phyloP scores from a whole-genome alignment of 2,888 invertebrate species.

The Pachymerium ferrugineum region DNA sequence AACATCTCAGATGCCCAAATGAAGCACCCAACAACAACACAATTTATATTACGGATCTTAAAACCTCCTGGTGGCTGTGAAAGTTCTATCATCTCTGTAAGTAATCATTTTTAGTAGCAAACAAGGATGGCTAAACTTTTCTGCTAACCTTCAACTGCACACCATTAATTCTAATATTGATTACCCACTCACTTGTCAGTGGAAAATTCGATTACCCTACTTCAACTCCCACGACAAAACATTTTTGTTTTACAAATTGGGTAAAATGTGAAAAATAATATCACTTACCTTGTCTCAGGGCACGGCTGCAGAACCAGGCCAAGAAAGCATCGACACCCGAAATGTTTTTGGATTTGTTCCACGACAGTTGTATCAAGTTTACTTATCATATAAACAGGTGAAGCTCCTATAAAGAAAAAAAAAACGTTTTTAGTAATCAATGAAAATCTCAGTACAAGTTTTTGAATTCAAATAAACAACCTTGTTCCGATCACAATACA shows the following conservation, averaged over 20 bases:
- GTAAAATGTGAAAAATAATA: neutral
- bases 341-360: neutral
- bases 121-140: too few relatives aligned
- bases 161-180: too few relatives aligned
- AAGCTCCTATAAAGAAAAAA: neutral
- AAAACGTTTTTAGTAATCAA: neutral
- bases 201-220: too few relatives aligned
- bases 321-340: neutral
- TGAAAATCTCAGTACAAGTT: neutral
- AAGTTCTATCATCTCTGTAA: neutral
- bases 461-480: neutral
- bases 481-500: neutral
- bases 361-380: neutral
- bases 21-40: neutral
- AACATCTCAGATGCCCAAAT: neutral
- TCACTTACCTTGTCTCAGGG: neutral
- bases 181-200: too few relatives aligned
- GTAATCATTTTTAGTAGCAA: neutral
- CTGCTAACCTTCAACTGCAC: too few relatives aligned
- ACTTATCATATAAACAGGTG: neutral
- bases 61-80: neutral
- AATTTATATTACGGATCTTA: neutral
- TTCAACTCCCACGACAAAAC: too few relatives aligned
- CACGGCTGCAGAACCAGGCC: neutral
- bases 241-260: neutral